phyloP scores from a whole-genome alignment of 2,888 invertebrate genomes.

The Elmis aenea region DNA sequence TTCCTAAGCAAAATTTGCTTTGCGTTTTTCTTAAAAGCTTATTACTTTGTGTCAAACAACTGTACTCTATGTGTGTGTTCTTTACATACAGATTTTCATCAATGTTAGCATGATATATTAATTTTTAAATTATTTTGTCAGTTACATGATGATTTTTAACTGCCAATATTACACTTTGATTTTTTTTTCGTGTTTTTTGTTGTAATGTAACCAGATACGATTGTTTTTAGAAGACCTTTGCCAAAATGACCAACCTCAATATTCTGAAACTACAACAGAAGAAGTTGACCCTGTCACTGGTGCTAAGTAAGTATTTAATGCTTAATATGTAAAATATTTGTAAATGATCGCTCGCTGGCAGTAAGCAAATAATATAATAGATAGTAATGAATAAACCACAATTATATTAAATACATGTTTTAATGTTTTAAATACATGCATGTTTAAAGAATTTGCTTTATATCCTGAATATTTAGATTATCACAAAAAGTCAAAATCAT shows the following conservation, averaged over 20 bases:
- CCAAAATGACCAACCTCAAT: conserved; percentile 55
- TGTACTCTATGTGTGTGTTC: too few species aligned
- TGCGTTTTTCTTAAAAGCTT: conserved; percentile 13
- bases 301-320: conserved; percentile 46
- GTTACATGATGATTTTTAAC: too few species aligned
- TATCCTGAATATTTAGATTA: too few species aligned
- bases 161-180: background rate
- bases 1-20: conserved; percentile 10
- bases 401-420: conserved; percentile 1
- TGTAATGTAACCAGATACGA: background rate
- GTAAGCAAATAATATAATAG: too few species aligned
- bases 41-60: too few species aligned
- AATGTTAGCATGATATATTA: background rate
- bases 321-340: too few species aligned
- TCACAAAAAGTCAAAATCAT: too few species aligned
- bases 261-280: conserved; percentile 49
- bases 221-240: conserved; percentile 54
- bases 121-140: background rate
- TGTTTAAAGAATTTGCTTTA: too few species aligned
- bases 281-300: conserved; percentile 52
- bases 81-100: conserved; percentile 39
- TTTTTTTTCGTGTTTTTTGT: background rate
- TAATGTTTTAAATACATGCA: too few species aligned
- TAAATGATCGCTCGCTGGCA: background rate
- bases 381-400: too few species aligned